These are phyloP conservation scores for Narcine bancroftii DNA, from an alignment of 2,113 vertebrate species.

Conservation along the genomic window DNA sequence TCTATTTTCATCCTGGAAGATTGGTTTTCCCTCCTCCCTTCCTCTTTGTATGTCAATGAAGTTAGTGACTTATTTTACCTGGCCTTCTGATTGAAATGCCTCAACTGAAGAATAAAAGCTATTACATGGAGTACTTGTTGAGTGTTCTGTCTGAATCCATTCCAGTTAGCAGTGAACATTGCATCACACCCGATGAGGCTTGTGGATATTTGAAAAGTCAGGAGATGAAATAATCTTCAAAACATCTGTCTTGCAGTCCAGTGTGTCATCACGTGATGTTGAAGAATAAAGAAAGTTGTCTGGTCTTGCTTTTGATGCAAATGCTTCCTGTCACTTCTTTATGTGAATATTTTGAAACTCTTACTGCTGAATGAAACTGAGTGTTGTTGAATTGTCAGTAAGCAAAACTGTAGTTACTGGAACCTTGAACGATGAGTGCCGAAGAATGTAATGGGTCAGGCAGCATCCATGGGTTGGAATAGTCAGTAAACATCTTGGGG, in stretches of 20 bases:
- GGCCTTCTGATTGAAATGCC: not conserved
- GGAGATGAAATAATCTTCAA: not conserved
- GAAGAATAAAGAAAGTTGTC: not conserved
- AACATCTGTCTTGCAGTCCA: not conserved
- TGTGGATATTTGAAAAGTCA: not conserved
- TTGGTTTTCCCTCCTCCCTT: not conserved
- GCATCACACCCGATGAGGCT: not conserved
- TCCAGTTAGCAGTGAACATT: not conserved
- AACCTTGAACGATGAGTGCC: too few species aligned
- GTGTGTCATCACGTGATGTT: not conserved
- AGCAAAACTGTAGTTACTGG: too few species aligned
- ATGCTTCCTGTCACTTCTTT: not conserved
- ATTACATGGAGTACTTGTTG: not conserved
- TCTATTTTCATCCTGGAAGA: not conserved
- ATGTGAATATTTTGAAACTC: not conserved
- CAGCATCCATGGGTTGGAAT: too few species aligned
- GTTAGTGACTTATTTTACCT: not conserved
- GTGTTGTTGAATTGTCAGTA: not conserved
- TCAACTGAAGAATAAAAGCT: too few species aligned
- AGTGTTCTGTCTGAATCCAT: not conserved
- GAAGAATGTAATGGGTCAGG: too few species aligned
- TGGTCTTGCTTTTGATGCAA: not conserved
- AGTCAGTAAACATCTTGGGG: too few species aligned
- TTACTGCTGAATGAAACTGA: not conserved
- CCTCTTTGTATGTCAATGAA: not conserved